These are phyloP conservation scores for Caenorhabditis doughertyi DNA, from an alignment of 2,888 invertebrate species.

Conservation along the genomic window DNA sequence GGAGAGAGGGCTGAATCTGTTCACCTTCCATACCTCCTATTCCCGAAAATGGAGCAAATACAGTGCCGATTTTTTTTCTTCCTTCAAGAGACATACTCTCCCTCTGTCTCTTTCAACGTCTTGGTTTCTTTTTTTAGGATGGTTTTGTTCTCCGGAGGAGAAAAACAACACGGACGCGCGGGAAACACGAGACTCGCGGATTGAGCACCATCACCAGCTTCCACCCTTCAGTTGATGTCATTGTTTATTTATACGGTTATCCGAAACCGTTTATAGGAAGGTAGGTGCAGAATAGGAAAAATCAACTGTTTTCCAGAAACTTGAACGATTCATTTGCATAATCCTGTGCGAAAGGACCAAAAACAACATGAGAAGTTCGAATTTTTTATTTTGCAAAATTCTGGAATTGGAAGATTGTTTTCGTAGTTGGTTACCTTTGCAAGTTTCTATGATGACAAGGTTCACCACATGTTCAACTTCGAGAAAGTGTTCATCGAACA, in stretches of 20 bases:
- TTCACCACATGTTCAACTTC: too few relatives aligned
- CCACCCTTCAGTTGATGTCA: constrained; percentile 50
- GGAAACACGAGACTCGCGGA: constrained; percentile 60
- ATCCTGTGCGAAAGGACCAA: too few relatives aligned
- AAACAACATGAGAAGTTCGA: too few relatives aligned
- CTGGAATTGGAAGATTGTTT: too few relatives aligned
- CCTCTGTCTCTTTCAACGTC: constrained; percentile 18
- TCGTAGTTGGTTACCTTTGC: too few relatives aligned
- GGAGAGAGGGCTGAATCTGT: constrained; percentile 40
- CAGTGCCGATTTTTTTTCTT: constrained; percentile 20
- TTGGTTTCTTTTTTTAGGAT: constrained; percentile 24
- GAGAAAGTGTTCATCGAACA: background rate
- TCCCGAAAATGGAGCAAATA: constrained; percentile 54
- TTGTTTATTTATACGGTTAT: constrained; percentile 53
- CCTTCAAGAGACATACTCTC: constrained; percentile 25
- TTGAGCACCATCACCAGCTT: constrained; percentile 32
- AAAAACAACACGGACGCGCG: constrained; percentile 50
- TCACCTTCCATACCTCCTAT: background rate
- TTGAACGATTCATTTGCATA: background rate
- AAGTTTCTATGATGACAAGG: too few relatives aligned
- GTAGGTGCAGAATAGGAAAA: background rate
- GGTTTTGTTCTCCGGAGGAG: constrained; percentile 28
- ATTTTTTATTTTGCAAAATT: too few relatives aligned
- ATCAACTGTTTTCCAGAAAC: background rate
- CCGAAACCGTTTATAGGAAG: constrained; percentile 28